phyloP scores from a whole-genome alignment of 2,113 vertebrate genomes.

The Natator depressus region DNA sequence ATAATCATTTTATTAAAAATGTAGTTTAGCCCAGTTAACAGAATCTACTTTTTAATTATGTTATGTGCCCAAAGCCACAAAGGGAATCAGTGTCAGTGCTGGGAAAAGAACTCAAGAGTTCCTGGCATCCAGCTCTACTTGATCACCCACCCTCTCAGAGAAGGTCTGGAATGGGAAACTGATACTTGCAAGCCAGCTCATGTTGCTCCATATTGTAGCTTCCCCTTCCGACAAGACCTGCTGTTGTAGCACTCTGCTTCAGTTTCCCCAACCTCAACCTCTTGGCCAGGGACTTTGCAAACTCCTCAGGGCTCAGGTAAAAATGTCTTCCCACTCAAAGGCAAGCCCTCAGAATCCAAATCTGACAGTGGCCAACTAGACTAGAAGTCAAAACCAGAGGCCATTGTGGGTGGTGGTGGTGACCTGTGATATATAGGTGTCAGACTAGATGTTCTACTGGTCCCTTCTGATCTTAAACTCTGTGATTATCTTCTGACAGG shows the following conservation, averaged over 20 bases:
- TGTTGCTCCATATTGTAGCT: background rate
- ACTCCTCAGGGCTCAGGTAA: background rate
- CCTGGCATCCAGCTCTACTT: background rate
- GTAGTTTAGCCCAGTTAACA: background rate
- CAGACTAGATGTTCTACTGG: background rate
- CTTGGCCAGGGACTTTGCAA: background rate
- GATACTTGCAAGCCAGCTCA: background rate
- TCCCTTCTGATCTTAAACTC: background rate
- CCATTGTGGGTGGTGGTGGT: background rate
- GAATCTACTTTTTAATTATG: background rate
- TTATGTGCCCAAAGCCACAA: background rate
- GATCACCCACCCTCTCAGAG: background rate
- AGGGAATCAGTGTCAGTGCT: background rate
- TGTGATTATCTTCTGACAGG: background rate
- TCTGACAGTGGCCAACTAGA: no score
- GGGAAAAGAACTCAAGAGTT: background rate
- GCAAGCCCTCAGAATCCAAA: background rate
- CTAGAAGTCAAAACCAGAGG: background rate
- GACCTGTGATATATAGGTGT: background rate
- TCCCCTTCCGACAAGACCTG: background rate
- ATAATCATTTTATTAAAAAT: background rate
- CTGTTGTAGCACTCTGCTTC: background rate
- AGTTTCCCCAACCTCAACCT: background rate
- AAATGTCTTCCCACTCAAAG: background rate
- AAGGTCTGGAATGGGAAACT: background rate